Evolutionary conservation across 2,113 vertebrate species (phyloP), one percentile per base, ranked within the genome.

Genomic region (Semnornis frantzii): DNA sequence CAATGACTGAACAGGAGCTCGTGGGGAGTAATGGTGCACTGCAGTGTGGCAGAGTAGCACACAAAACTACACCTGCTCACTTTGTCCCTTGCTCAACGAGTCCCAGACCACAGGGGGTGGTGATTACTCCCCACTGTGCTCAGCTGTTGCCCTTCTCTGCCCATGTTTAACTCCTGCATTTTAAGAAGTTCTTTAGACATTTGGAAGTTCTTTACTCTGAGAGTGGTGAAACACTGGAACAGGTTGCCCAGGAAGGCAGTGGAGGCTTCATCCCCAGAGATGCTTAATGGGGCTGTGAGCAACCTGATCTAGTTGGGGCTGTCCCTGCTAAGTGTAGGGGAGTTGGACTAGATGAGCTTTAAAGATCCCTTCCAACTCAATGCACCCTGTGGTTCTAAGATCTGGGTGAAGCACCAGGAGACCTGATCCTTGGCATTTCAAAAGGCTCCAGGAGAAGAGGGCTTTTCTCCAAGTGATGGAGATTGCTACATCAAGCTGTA

Each of bases 1-100:
- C 58, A 27, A 30, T 1, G 0, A 27, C 48, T 58, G 15, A 52
- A 25, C 4, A 34, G 0, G 13, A 93, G 63, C 68, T 27, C 5
- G 27, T 24, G 34, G 13, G 46, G 8, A 66, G 63, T 2, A 23
- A 57, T 2, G 21, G 46, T 16, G 8, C 37, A 18, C 34, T 19
- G 25, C n/a, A 46, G 8, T 21, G 4, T 0, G 6, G 59, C 79
- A 68, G 1, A 57, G 25, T 5, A 33, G 57, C 62, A 28, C 16
- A 57, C 27, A 33, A 17, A 86, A 10, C 14, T 20, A 20, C 30
- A 34, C 6, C 34, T 59, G 21, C 14, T n/a, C 28, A 31, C 62
- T 65, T 24, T 28, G 39, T 18, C 48, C 46, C 24, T 5, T 64
- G 54, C 54, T 65, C 88, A 50, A 7, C 34, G 55, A 64, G 63